These are phyloP conservation scores for Nannoperca australis DNA, from an alignment of 2,797 vertebrate species.

Conservation along the genomic window DNA sequence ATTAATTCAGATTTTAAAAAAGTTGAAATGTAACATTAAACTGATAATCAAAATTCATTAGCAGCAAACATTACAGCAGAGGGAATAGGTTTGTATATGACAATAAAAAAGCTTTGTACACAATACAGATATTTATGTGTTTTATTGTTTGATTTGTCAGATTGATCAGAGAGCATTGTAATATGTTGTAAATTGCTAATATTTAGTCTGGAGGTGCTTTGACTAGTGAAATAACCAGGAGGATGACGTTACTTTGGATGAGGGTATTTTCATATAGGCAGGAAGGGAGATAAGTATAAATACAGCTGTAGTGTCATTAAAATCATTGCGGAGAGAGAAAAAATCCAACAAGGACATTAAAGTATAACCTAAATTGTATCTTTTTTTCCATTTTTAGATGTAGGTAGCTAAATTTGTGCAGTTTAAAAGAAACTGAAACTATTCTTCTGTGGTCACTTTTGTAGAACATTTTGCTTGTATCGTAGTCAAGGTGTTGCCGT, in stretches of 20 bases:
- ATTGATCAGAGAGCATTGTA: neutral
- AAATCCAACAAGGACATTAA: neutral
- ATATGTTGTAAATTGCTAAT: neutral
- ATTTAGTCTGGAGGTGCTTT: neutral
- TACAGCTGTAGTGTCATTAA: neutral
- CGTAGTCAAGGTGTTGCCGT: neutral
- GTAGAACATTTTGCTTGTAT: neutral
- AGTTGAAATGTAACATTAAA: too few relatives aligned
- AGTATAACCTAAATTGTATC: too few relatives aligned
- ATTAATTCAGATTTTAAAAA: too few relatives aligned
- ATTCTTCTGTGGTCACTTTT: neutral
- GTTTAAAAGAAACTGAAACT: neutral
- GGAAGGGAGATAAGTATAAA: neutral
- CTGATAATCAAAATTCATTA: too few relatives aligned
- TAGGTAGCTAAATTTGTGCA: neutral
- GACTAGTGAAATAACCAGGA: neutral
- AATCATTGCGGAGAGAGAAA: neutral
- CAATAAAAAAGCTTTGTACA: neutral
- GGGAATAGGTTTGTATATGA: neutral
- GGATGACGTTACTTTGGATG: too few relatives aligned
- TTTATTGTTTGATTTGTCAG: too few relatives aligned
- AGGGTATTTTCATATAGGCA: rapidly evolving
- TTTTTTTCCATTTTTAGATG: neutral
- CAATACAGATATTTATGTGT: neutral
- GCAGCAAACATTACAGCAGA: neutral